Percentiles rank a stretch among this genome's conserved stretches.
Evolutionary conservation across 2,797 vertebrate species (phyloP).

Genomic region (Syndactyla subalaris): DNA sequence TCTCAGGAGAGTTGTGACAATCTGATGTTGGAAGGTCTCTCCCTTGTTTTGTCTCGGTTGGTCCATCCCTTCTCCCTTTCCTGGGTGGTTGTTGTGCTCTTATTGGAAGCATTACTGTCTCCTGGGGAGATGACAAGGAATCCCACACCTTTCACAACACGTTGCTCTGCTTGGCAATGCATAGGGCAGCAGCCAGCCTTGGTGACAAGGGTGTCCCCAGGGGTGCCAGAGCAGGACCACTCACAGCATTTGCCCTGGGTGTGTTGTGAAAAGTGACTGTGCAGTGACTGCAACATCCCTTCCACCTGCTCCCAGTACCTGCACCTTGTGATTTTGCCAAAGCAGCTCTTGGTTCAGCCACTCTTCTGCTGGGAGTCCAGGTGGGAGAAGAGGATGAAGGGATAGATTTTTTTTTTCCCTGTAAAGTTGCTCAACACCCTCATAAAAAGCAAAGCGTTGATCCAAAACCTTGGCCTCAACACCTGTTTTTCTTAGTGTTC

Average conservation of each 20-base stretch:
- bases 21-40: accelerated
- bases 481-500: neutral
- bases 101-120: neutral
- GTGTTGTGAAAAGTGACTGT: neutral
- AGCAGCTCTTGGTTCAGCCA: neutral
- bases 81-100: neutral
- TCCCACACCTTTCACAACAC: neutral
- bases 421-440: neutral
- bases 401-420: neutral
- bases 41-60: neutral
- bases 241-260: accelerated
- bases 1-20: neutral
- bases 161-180: neutral
- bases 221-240: neutral
- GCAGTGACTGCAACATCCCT: neutral
- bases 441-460: neutral
- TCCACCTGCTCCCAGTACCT: neutral
- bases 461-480: neutral
- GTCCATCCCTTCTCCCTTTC: neutral
- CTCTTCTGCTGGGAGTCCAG: neutral
- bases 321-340: neutral
- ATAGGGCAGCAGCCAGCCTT: neutral
- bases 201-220: neutral
- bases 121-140: neutral
- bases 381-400: neutral